Conservation (phyloP, 2,888 invertebrate species). For the Zygogramma bicolorata region DNA sequence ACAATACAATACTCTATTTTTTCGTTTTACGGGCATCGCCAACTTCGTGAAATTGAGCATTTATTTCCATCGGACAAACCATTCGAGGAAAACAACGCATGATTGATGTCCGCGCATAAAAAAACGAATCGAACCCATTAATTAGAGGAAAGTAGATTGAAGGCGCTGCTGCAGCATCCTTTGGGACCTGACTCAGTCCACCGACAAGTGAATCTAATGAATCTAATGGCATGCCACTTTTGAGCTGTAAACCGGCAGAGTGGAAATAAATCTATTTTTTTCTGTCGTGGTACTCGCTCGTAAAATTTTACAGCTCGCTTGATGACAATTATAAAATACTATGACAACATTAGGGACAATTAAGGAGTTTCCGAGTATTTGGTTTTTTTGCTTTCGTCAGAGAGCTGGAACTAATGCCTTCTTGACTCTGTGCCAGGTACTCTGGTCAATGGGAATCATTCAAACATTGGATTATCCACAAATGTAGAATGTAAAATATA, state of each 20-base stretch:
- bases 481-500: no score
- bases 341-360: slow-evolving; percentile 46
- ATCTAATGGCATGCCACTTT: slow-evolving; percentile 42
- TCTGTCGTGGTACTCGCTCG: slow-evolving; percentile 33
- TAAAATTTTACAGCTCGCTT: slow-evolving; percentile 49
- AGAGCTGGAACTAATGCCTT: neutral
- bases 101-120: neutral
- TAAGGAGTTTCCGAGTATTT: slow-evolving; percentile 46
- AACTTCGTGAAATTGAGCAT: no score
- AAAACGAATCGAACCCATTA: slow-evolving; percentile 32
- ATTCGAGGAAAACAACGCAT: neutral
- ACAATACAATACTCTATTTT: no score
- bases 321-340: slow-evolving; percentile 51
- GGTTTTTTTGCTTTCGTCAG: slow-evolving; percentile 24
- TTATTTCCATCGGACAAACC: neutral
- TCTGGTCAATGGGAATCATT: neutral
- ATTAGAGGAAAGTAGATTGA: slow-evolving; percentile 34
- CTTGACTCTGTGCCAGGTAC: neutral
- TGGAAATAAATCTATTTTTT: slow-evolving; percentile 49
- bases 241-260: slow-evolving; percentile 36
- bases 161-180: slow-evolving; percentile 36
- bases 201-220: slow-evolving; percentile 44
- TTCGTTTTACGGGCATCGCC: neutral
- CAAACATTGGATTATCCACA: no score
- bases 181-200: slow-evolving; percentile 37